Percentiles rank a stretch among this genome's conserved stretches.
Conservation (phyloP, 2,797 vertebrate species). For the Pelodytes ibericus region DNA sequence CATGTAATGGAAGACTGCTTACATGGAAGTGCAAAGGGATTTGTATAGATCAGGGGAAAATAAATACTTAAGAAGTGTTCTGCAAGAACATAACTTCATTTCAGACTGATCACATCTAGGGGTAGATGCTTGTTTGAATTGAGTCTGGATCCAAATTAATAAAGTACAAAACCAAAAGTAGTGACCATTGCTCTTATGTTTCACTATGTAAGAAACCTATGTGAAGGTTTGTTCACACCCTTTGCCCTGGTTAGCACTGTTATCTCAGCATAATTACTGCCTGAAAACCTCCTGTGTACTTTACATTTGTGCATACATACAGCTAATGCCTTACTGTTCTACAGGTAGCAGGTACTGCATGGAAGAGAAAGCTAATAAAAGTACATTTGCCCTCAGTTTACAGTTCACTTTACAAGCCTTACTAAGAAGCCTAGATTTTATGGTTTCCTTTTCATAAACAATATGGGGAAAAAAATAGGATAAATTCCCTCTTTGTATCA, state of each 20-base stretch:
- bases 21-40: conserved; percentile 79
- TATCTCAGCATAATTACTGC: conserved; percentile 70
- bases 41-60: conserved; percentile 69
- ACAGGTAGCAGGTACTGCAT: conserved; percentile 77
- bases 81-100: conserved; percentile 58
- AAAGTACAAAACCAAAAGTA: conserved; percentile 47
- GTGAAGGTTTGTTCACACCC: conserved; percentile 73
- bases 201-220: conserved; percentile 67
- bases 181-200: conserved; percentile 74
- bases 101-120: background rate
- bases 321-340: conserved; percentile 75
- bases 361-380: conserved; percentile 81
- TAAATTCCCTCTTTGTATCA: conserved; percentile 64
- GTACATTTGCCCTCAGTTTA: conserved; percentile 77
- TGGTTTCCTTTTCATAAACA: conserved; percentile 75
- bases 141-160: background rate
- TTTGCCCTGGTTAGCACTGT: conserved; percentile 64
- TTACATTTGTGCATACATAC: conserved; percentile 76
- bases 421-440: conserved; percentile 81
- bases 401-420: conserved; percentile 78
- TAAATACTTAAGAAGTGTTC: conserved; percentile 59
- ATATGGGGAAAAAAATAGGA: conserved; percentile 61
- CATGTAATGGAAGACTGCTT: conserved; percentile 85
- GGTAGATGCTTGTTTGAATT: background rate
- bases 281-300: conserved; percentile 71